Evolutionary conservation across 2,113 vertebrate species (phyloP), one percentile per base, ranked within the genome.

Genomic region (Microcebus ravelobensis): DNA sequence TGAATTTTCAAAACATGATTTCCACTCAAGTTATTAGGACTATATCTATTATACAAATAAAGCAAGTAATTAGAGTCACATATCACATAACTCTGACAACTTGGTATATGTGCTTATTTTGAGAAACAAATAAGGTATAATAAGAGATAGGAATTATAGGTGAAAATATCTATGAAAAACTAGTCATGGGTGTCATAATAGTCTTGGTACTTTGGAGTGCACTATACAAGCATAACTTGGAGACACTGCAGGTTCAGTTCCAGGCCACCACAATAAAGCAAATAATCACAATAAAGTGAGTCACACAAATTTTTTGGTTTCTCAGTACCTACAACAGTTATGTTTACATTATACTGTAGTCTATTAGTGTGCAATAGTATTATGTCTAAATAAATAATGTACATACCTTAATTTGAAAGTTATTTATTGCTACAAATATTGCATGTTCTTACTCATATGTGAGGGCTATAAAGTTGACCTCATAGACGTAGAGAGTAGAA

Each of bases 1-100:
- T 70, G 2, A n/a, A 90, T 65, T 68, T 96, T 71, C 17, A 90
- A 94, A 87, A 87, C 87, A 17, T 45, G 71, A 85, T 65, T 94
- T 90, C 23, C 36, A 70, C 12, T 91, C 21, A 63, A 50, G 25
- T 65, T 57, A 81, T 79, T 87, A 84, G 45, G 34, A 74, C 61
- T 82, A 34, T 5, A 55, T 84, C 17, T 48, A 27, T 31, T 10
- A 61, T 57, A 74, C 39, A 84, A 34, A 25, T 5, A 74, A 90
- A 94, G 12, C 8, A 87, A 93, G 4, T 34, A 76, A 34, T 7
- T 65, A 42, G 13, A 97, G 6, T 18, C n/a, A 87, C 4, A 87
- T 6, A 90, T 36, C 9, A 59, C 27, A 17, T 68, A 87, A 92
- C 15, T 34, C 59, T 79, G 67, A 73, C 36, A 84, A 79, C 67